Evolutionary conservation across 2,888 invertebrate genomes (phyloP), one percentile per base, ranked within the genome.

Genomic region (Andrena fulva): DNA sequence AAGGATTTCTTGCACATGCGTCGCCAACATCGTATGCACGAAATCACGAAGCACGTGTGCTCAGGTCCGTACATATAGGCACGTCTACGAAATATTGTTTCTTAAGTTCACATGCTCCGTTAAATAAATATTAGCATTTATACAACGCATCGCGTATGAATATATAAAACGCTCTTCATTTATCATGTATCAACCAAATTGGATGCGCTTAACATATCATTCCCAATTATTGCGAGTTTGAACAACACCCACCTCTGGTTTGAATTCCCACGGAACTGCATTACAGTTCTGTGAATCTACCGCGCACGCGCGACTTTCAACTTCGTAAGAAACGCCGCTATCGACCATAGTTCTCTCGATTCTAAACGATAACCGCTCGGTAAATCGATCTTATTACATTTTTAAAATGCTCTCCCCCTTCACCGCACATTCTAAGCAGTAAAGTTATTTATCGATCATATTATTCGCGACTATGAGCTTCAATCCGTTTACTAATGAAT

Each of bases 1-100:
- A 77, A 72, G 80, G 71, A 80, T 80, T 68, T 77, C 67, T 80
- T 78, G 80, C 80, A 78, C 78, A 80, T 80, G 80, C 80, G 80
- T 80, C 78, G 71, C 78, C 52, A 68, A 54, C 66, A 68, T 72
- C 62, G 50, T 63, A 78, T 80, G 66, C 70, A 71, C 62, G 80
- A 72, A 80, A 35, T 78, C 70, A 71, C 62, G 80, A 72, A 80
- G 54, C 80, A 80, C 80, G 80, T 80, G 80, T 71, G 67, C 67
- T 77, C 71, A 78, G 71, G 66, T 20, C 70, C 62, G 78, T 77
- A 48, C 27, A 35, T 56, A 50, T 8, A 56, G 10, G 16, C 35
- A 35, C 0, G 10, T 42, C 2, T 6, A 54, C n/a, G 12, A 33
- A 16, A 64, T 35, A 16, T 42, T 1, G 42, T 48, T 54, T 48